Base-by-base conservation (phyloP, 2,888 invertebrate species). In the Platycnemis pennipes region DNA sequence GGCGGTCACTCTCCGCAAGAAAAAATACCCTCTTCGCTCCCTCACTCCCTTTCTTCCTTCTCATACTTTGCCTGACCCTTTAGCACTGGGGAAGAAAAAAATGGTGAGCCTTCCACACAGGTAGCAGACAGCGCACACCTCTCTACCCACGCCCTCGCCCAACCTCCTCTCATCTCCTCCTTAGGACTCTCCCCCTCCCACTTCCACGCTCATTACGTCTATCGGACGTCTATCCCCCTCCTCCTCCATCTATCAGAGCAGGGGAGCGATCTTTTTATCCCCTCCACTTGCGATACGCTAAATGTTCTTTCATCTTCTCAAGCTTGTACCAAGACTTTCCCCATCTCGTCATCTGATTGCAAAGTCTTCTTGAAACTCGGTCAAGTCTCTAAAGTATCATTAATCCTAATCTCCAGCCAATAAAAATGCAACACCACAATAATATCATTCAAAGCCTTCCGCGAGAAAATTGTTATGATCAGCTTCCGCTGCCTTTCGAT, bases 111-210 rank as follows among this genome's bases (percentile, higher is more conserved):
- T 53, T 53, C 53, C 89, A 53, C 89, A 89, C 89, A 89, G 89
- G 89, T 89, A 89, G 89, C 87, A 87, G 87, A 46, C 87, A 46
- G n/a, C 87, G 87, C 89, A 89, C 89, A 89, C 53, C 89, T 53
- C 89, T 89, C 89, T 11, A 42, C 89, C 53, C 89, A 77, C 77
- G 77, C 77, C 77, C 77, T 77, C 37, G 63, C 63, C 63, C 0
- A 26, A 0, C 26, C 63, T 26, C 63, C 63, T 77, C 77, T 77
- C 77, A 77, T 77, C n/a, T 77, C 63, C 19, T 63, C 77, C 77
- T 31, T 11, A n/a, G 77, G 77, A 77, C 77, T 2, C 77, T 37
- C 77, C 1, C 37, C 77, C 77, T 77, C 13, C 77, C 77, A 77
- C 77, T 77, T 77, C 77, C 77, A 11, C 77, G 77, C 77, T 77